A percentile compares a stretch with the other conserved stretches of the same genome.
These are phyloP conservation scores for Trissoscelio sp. DNA, from an alignment of 2,888 invertebrate species.

Conservation along the genomic window DNA sequence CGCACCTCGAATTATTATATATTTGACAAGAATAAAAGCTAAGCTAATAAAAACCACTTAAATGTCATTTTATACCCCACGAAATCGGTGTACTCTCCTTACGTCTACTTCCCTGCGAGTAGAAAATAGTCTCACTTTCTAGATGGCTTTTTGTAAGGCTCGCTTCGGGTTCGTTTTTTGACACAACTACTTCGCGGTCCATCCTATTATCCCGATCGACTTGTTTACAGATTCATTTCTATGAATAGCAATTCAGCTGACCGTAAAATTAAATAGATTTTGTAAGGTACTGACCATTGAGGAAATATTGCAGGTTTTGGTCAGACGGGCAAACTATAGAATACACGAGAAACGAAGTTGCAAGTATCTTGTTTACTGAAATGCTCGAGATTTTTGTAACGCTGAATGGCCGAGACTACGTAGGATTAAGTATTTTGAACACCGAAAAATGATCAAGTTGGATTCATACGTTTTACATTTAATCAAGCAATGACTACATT, in stretches of 20 bases:
- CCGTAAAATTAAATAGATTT: conserved; percentile 68
- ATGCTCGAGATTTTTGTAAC: not conserved
- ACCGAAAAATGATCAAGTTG: too few species aligned
- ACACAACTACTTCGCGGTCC: conserved; percentile 46
- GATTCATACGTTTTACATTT: too few species aligned
- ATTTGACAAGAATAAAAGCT: conserved; percentile 38
- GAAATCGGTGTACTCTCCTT: conserved; percentile 10
- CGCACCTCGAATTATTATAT: conserved; percentile 73
- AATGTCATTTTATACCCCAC: not conserved
- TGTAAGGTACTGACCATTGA: conserved; percentile 1
- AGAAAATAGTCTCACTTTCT: conserved; percentile 61
- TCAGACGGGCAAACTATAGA: not conserved
- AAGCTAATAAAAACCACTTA: too few species aligned
- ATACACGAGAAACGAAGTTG: conserved; percentile 8
- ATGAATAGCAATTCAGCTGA: conserved; percentile 72
- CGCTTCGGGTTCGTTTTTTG: conserved; percentile 7
- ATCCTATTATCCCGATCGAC: conserved; percentile 71
- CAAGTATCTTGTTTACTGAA: conserved; percentile 17
- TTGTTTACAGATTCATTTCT: conserved; percentile 76
- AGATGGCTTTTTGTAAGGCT: conserved; percentile 26
- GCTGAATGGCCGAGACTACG: too few species aligned
- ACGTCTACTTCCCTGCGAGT: conserved; percentile 49
- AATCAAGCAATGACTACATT: too few species aligned
- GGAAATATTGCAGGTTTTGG: conserved; percentile 37
- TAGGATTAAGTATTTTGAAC: too few species aligned